Base-by-base conservation (phyloP, 1,140 invertebrate species). In the Lerema accius region DNA sequence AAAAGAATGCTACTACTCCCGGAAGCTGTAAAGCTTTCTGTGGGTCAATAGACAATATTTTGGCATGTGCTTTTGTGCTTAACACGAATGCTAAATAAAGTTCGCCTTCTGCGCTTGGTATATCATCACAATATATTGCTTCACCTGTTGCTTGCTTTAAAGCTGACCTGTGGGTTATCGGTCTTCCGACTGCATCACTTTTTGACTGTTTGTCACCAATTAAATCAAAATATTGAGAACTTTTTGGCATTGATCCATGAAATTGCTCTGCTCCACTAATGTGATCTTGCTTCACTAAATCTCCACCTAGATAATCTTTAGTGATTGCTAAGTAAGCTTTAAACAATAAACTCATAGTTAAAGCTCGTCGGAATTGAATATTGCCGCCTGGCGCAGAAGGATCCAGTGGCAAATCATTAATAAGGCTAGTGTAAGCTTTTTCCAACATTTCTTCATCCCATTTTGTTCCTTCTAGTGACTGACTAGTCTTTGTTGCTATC, bases 111-210 rank as follows among this genome's bases (percentile, higher is more conserved):
- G 93, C 93, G 39, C 84, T 87, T 0, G 97, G 97, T 63, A 98
- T 95, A 81, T 99, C 98, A 84, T 98, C 97, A 65, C 95, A 95
- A 82, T 99, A 99, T 43, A 97, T 91, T 1, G 98, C 98, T 92
- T 99, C 97, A 10, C 98, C 98, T 4, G 96, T 95, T 0, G 95
- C 95, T 91, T 99, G 98, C 82, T 99, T 98, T 7, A 93, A 92
- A 0, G 96, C 97, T 17, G 97, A 97, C 4, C 93, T 77, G 80
- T 99, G 98, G 0, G 95, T 92, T 11, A 98, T 91, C 0, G 98
- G 96, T 62, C 95, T 92, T 0, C 97, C 97, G 7, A 99, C 94
- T 14, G 95, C 92, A 91, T 98, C 96, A 35, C 90, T 91, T 14
- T 90, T 84, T 5, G 92, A 71, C 83, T 97, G 95, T 59, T 92